Evolutionary conservation across 2,797 vertebrate genomes (phyloP).

Genomic region (Meriones psammophilus): DNA sequence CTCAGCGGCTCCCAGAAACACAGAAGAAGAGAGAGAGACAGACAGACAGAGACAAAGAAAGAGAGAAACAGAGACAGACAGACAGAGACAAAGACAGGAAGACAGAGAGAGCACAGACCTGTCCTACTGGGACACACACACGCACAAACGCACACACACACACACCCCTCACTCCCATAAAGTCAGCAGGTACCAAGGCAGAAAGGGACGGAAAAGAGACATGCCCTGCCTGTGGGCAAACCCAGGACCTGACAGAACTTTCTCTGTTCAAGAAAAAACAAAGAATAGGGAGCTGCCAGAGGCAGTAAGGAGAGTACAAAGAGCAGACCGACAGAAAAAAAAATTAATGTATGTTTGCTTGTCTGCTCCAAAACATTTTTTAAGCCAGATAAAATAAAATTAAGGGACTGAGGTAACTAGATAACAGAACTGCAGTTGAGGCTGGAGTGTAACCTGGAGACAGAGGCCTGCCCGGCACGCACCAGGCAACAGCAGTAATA

Average conservation of each 20-base stretch:
- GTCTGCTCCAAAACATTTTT: background rate
- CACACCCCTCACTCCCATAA: background rate
- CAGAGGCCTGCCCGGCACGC: background rate
- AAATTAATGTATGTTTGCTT: constrained; percentile 43
- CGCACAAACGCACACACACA: background rate
- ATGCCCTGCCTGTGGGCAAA: background rate
- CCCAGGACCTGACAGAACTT: background rate
- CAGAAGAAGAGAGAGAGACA: background rate
- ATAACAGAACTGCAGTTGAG: background rate
- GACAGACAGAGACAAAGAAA: background rate
- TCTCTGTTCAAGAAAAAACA: background rate
- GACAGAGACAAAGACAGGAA: background rate
- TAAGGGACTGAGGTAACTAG: background rate
- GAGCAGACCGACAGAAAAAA: background rate
- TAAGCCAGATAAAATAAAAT: background rate
- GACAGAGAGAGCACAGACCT: background rate
- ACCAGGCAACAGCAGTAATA: background rate
- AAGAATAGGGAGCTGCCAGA: background rate
- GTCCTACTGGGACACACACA: background rate
- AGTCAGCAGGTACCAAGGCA: background rate
- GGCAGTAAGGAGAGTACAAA: background rate
- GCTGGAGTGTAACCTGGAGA: background rate
- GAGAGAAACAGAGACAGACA: background rate
- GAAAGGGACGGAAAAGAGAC: background rate
- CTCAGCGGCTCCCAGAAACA: background rate